phyloP scores from a whole-genome alignment of 2,113 vertebrate genomes.

The Odontesthes bonariensis region DNA sequence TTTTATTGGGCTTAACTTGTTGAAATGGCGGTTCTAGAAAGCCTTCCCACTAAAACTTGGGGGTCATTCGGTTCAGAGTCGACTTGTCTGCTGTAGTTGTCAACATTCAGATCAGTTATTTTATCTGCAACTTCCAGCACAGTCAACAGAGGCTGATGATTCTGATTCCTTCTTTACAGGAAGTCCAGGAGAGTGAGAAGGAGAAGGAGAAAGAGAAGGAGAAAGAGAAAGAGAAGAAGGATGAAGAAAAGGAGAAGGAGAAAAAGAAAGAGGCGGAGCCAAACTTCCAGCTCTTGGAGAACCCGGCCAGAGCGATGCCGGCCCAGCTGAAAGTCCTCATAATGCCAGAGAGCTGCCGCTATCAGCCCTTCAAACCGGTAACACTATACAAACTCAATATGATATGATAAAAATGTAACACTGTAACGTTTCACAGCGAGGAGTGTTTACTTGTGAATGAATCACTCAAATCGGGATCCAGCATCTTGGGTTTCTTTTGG shows the following conservation, averaged over 20 bases:
- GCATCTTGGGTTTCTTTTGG: constrained; percentile 22
- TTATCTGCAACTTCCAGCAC: background rate
- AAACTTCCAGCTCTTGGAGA: constrained; percentile 95
- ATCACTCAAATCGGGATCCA: constrained; percentile 8
- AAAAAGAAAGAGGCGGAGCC: constrained; percentile 99
- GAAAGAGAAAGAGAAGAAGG: constrained; percentile 43
- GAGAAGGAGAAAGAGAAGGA: constrained; percentile 88
- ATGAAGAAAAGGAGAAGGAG: constrained; percentile 89
- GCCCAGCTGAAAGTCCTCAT: constrained; percentile 97
- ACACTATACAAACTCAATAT: constrained; percentile 13
- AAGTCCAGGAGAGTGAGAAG: constrained; percentile 90
- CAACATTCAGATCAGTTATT: constrained; percentile 4
- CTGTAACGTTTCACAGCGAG: constrained; percentile 1
- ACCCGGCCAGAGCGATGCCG: constrained; percentile 96
- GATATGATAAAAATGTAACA: background rate
- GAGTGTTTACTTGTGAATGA: constrained; percentile 9
- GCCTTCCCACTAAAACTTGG: constrained; percentile 1
- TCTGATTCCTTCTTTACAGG: constrained; percentile 78
- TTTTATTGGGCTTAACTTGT: constrained; percentile 31
- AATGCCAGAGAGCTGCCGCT: constrained; percentile 95
- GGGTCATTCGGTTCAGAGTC: constrained; percentile 27
- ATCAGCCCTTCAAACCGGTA: constrained; percentile 98
- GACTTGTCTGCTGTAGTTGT: background rate
- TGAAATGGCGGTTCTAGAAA: constrained; percentile 5
- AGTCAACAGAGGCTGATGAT: constrained; percentile 11